Evolutionary conservation across 2,797 vertebrate genomes (phyloP).

Genomic region (Bufotes viridis): DNA sequence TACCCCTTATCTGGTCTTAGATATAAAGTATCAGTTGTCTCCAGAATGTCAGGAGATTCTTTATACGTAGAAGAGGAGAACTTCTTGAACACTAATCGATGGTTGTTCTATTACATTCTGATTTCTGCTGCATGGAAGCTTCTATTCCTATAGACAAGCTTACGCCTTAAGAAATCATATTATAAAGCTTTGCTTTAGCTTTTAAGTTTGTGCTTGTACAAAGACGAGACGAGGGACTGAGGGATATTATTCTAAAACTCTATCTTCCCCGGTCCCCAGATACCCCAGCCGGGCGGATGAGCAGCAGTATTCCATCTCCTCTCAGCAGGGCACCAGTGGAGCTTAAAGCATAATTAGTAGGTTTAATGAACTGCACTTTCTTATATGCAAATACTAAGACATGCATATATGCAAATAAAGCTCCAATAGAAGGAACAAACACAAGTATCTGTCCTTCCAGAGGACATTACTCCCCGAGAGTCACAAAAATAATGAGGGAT

Average conservation of each 20-base stretch:
- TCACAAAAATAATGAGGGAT: not conserved
- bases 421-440: not conserved
- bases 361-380: slow-evolving; percentile 54
- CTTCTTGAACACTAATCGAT: not conserved
- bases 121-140: not conserved
- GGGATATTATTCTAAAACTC: slow-evolving; percentile 38
- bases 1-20: not conserved
- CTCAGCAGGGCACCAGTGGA: slow-evolving; percentile 48
- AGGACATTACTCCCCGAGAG: slow-evolving; percentile 16
- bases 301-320: slow-evolving; percentile 8
- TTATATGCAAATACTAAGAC: slow-evolving; percentile 52
- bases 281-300: slow-evolving; percentile 27
- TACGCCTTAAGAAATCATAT: slow-evolving; percentile 8
- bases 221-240: slow-evolving; percentile 20
- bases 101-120: not conserved
- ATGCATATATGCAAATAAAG: slow-evolving; percentile 51
- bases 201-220: slow-evolving; percentile 32
- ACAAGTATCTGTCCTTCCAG: slow-evolving; percentile 8
- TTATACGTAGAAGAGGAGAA: not conserved
- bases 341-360: slow-evolving; percentile 51
- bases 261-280: slow-evolving; percentile 29
- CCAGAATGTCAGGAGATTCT: not conserved
- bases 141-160: slow-evolving; percentile 1
- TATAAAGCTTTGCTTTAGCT: slow-evolving; percentile 6
- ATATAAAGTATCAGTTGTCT: too few species aligned